Percentiles rank a stretch among this genome's conserved stretches.
Conservation (phyloP, 2,888 invertebrate genomes). For the Xestia xanthographa region DNA sequence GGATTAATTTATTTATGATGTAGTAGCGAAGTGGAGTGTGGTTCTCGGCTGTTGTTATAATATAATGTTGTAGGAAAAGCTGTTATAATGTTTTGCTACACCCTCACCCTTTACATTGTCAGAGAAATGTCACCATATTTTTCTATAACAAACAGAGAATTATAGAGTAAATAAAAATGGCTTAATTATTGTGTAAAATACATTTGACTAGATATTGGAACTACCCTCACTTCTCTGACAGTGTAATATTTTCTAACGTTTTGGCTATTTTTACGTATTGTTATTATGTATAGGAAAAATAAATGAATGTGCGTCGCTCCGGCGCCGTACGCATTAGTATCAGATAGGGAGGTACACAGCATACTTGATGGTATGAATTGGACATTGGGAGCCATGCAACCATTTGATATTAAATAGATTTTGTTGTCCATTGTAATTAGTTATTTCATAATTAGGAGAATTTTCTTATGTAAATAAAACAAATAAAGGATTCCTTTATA, state of each 20-base stretch:
- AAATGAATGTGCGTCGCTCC: slow-evolving; percentile 59
- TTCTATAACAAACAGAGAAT: slow-evolving; percentile 31
- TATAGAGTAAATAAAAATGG: slow-evolving; percentile 23
- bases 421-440: slow-evolving; percentile 89
- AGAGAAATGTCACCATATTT: slow-evolving; percentile 49
- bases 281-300: slow-evolving; percentile 50
- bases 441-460: slow-evolving; percentile 88
- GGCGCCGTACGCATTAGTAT: slow-evolving; percentile 51
- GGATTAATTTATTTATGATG: slow-evolving; percentile 65
- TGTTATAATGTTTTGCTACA: slow-evolving; percentile 49
- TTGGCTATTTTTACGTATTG: slow-evolving; percentile 54
- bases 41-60: slow-evolving; percentile 56
- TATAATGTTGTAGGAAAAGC: slow-evolving; percentile 50
- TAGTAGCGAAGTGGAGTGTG: slow-evolving; percentile 61
- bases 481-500: slow-evolving; percentile 88
- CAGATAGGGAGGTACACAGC: slow-evolving; percentile 61
- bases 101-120: slow-evolving; percentile 52
- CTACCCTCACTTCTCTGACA: slow-evolving; percentile 50
- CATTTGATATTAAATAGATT: slow-evolving; percentile 87
- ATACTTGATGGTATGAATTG: slow-evolving; percentile 59
- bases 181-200: slow-evolving; percentile 23
- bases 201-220: slow-evolving; percentile 33
- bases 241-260: slow-evolving; percentile 53
- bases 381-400: slow-evolving; percentile 77
- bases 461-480: slow-evolving; percentile 90